Base-by-base conservation (phyloP, 1,140 invertebrate species). In the Plutomurus gul region DNA sequence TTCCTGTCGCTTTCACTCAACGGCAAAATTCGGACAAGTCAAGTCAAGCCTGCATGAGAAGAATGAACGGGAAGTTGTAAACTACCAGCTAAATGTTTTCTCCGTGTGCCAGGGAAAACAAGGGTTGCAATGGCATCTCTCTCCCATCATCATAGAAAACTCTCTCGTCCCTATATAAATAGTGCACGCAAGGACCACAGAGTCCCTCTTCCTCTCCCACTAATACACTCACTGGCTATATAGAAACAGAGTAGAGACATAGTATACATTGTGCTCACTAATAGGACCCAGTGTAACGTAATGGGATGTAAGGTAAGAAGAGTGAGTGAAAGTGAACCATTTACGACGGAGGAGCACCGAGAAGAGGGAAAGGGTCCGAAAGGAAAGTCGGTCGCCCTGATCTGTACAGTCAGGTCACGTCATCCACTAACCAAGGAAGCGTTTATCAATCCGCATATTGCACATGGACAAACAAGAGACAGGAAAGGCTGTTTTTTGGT, bases 401-500 rank as follows among this genome's bases (percentile, higher is more conserved):
- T 30, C n/a, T 65, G 16, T 65, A 36, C 20, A 83, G 82, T 82
- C 82, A 82, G 76, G 78, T 83, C 82, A 83, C 82, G 82, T 81
- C 77, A 81, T 39, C 72, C 77, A 82, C 79, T 72, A 80, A 74
- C 20, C 49, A 72, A 47, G 74, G 70, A 77, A 79, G 77, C 82
- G 77, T 80, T 83, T 83, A 79, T 76, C 76, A 81, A 78, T 81
- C 76, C 80, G 37, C 46, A 78, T 75, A 70, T 76, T 76, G 70
- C 71, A 78, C 51, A 60, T 76, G 75, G 75, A 79, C 77, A 82
- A 82, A 79, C 77, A 82, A 82, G 70, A 8, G 27, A 40, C 73
- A 51, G 22, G 43, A 75, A 25, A 51, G 43, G 1, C 36, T 65
- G 30, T 65, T 65, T 30, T 25, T 30, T 27, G 13, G 22, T 56